Conservation (phyloP, 92 coral and sea anemone genomes). For the Scolanthus callimorphus region DNA sequence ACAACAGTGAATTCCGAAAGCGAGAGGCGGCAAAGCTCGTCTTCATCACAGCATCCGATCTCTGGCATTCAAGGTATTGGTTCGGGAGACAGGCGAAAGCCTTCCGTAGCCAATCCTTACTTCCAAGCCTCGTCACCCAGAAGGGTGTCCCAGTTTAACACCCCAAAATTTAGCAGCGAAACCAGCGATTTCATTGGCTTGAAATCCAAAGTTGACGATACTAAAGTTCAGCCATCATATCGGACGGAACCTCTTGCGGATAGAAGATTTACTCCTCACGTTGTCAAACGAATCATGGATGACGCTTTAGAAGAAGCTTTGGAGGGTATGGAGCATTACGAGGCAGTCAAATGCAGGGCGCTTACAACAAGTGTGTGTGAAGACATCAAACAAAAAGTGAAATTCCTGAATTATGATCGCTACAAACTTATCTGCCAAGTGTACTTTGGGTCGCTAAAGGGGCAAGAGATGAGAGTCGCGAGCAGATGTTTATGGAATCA, state of each 20-base stretch:
- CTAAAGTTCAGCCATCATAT: conserved; percentile 63
- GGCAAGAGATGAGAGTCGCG: conserved; percentile 84
- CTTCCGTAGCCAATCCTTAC: conserved; percentile 55
- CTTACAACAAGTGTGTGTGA: conserved; percentile 78
- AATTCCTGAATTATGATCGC: conserved; percentile 86
- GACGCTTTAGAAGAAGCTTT: conserved; percentile 76
- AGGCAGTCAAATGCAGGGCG: conserved; percentile 76
- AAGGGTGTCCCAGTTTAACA: conserved; percentile 35
- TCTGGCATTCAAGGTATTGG: conserved; percentile 34
- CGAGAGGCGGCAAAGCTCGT: conserved; percentile 47
- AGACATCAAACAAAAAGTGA: conserved; percentile 93
- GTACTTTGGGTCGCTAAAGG: conserved; percentile 86
- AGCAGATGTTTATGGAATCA: conserved; percentile 97
- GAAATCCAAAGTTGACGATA: conserved; percentile 1
- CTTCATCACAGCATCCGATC: conserved; percentile 37
- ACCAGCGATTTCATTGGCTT: conserved; percentile 3
- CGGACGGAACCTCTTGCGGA: conserved; percentile 72
- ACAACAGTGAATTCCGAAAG: not conserved
- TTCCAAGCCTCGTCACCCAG: conserved; percentile 48
- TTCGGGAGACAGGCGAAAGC: conserved; percentile 54
- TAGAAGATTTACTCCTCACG: conserved; percentile 69
- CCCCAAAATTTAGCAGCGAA: conserved; percentile 19
- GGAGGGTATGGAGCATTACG: conserved; percentile 69
- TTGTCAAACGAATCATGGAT: conserved; percentile 77
- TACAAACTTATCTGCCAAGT: conserved; percentile 87